phyloP scores from a whole-genome alignment of 2,113 vertebrate genomes.

The Poeciliopsis occidentalis region DNA sequence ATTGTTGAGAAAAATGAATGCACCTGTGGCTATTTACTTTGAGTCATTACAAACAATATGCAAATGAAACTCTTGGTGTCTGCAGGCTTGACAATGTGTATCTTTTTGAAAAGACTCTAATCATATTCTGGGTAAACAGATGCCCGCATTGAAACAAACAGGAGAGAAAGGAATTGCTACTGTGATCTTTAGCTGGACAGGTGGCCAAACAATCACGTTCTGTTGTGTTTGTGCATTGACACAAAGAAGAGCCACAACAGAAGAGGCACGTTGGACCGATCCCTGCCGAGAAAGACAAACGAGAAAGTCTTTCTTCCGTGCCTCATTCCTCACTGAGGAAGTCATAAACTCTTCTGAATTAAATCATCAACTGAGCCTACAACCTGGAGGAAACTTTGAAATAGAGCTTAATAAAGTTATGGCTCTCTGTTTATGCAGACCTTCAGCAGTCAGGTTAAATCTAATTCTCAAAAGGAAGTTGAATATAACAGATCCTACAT shows the following conservation, averaged over 20 bases:
- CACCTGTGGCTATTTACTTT: neutral
- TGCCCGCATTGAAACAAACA: slow-evolving; percentile 30
- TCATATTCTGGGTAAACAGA: slow-evolving; percentile 42
- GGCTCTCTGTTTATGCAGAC: slow-evolving; percentile 41
- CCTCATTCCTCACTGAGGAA: slow-evolving; percentile 22
- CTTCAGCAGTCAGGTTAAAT: slow-evolving; percentile 47
- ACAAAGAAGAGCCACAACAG: slow-evolving; percentile 14
- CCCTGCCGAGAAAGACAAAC: slow-evolving; percentile 4
- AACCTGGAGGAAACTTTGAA: slow-evolving; percentile 44
- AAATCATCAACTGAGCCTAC: slow-evolving; percentile 50
- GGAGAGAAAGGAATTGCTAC: slow-evolving; percentile 15
- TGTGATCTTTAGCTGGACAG: slow-evolving; percentile 32
- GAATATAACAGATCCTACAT: slow-evolving; percentile 34
- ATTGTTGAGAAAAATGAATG: neutral
- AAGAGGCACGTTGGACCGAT: slow-evolving; percentile 9
- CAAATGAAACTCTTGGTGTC: slow-evolving; percentile 25
- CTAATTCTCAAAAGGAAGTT: slow-evolving; percentile 52
- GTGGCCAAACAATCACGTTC: slow-evolving; percentile 11
- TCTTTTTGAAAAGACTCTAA: slow-evolving; percentile 9
- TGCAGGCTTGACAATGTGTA: slow-evolving; percentile 8
- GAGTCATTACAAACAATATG: slow-evolving; percentile 31
- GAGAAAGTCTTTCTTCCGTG: neutral
- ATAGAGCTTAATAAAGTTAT: slow-evolving; percentile 26
- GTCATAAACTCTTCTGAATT: slow-evolving; percentile 53
- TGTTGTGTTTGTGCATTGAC: neutral